A percentile compares a stretch with the other conserved stretches of the same genome.
These are phyloP conservation scores for Caenorhabditis auriculariae DNA, from an alignment of 2,888 invertebrate genomes.

Conservation along the genomic window DNA sequence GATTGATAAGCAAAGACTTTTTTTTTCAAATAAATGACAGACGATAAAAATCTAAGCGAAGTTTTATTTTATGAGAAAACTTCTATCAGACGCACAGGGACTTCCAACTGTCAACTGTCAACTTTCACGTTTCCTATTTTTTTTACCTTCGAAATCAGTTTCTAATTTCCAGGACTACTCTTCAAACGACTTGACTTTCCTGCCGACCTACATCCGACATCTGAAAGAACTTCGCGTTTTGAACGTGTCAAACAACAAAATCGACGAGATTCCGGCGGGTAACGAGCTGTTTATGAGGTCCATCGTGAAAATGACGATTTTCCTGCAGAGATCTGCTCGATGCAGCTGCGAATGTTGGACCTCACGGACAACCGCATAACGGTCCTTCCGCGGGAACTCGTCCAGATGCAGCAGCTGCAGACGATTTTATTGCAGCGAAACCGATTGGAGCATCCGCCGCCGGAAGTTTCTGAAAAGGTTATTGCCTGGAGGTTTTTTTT, in stretches of 20 bases:
- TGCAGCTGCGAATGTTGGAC: conserved; percentile 34
- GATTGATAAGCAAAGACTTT: too few relatives aligned
- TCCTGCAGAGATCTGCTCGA: conserved; percentile 25
- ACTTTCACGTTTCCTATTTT: too few relatives aligned
- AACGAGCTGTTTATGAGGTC: neutral
- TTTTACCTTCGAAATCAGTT: too few relatives aligned
- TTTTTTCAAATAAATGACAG: too few relatives aligned
- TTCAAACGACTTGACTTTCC: conserved; percentile 13
- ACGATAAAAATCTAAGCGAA: too few relatives aligned
- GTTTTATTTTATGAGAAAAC: too few relatives aligned
- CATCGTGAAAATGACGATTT: neutral
- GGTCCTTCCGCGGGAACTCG: conserved; percentile 31
- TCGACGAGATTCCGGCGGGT: conserved; percentile 21
- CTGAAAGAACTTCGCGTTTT: conserved; percentile 21
- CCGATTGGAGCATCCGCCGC: conserved; percentile 22
- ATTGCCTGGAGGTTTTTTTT: neutral
- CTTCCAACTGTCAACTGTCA: too few relatives aligned
- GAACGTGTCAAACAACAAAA: conserved; percentile 16
- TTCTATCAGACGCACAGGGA: too few relatives aligned
- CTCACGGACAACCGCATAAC: conserved; percentile 34
- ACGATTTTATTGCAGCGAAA: conserved; percentile 17
- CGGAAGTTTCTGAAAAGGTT: conserved; percentile 23
- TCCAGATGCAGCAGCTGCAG: conserved; percentile 30
- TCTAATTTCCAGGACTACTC: conserved; percentile 18
- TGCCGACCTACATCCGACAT: conserved; percentile 15